Base-by-base conservation (phyloP, 2,797 vertebrate genomes). In the Myripristis murdjan region DNA sequence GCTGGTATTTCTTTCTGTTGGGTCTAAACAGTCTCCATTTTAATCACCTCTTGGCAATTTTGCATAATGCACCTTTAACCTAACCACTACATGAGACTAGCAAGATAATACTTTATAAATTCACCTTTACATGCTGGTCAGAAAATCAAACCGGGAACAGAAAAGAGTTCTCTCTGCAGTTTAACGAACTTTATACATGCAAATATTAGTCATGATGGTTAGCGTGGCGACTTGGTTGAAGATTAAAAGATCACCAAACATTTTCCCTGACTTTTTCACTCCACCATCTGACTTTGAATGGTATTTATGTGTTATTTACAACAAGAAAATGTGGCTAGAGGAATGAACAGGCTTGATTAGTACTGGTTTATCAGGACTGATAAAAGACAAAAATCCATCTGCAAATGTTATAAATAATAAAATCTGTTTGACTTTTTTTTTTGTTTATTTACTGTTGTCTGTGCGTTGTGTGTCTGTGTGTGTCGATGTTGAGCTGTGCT, bases 71-170 rank as follows among this genome's bases (percentile, higher is more conserved):
- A n/a, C n/a, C n/a, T n/a, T 46, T 26, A 73, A 47, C 6, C 53
- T 0, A 5, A 49, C 18, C 18, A 10, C 28, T 15, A 24, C 22
- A 63, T 1, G 24, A 71, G 37, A 33, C 10, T 9, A 8, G 24
- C 28, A 16, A 56, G 23, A 54, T 37, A 4, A 20, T 43, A 43
- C 14, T 39, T 59, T 31, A 62, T 46, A 9, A 20, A 24, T 49
- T 43, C 11, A n/a, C 8, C 24, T 20, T 20, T 20, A 20, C 20
- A 20, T 20, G 20, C 20, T 20, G 20, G 46, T 70, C 23, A 61
- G 9, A 35, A 20, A 43, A 43, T 22, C n/a, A 20, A 20, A 72
- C 41, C 51, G n/a, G n/a, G n/a, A 48, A 49, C 46, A 69, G 68
- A 70, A 35, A 49, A n/a, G n/a, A n/a, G n/a, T n/a, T n/a, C 26